Conservation (phyloP, 2,113 vertebrate species). For the Muntiacus muntjak region DNA sequence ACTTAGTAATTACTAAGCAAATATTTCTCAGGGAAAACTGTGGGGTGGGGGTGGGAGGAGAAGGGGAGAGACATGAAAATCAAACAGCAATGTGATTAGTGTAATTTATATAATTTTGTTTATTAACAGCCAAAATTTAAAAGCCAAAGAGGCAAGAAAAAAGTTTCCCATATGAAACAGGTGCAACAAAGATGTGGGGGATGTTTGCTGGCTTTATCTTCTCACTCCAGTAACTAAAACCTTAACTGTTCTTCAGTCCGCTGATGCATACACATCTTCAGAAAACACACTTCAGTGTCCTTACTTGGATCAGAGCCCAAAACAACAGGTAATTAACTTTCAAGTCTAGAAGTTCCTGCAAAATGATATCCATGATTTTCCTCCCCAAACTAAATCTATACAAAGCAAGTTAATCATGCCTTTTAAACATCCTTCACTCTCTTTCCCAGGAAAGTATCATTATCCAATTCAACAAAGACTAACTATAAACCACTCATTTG, state of each 20-base stretch:
- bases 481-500: not conserved
- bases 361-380: not conserved
- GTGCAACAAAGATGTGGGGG: not conserved
- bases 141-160: not conserved
- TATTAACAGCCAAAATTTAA: conserved; percentile 29
- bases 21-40: conserved; percentile 9
- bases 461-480: not conserved
- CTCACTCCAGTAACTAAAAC: not conserved
- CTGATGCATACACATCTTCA: not conserved
- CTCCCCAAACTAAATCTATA: not conserved
- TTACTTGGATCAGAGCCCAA: not conserved
- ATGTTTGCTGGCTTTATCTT: not conserved
- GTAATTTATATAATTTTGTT: not conserved
- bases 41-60: not conserved
- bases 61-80: not conserved
- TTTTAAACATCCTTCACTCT: not conserved
- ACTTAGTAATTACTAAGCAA: conserved; percentile 26
- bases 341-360: not conserved
- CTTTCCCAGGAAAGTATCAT: not conserved
- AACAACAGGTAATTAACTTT: not conserved
- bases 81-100: not conserved
- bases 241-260: not conserved
- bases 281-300: not conserved
- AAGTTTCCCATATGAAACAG: not conserved
- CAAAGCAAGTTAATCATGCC: not conserved